phyloP scores from a whole-genome alignment of 2,113 vertebrate species.

The Nothocercus julius region DNA sequence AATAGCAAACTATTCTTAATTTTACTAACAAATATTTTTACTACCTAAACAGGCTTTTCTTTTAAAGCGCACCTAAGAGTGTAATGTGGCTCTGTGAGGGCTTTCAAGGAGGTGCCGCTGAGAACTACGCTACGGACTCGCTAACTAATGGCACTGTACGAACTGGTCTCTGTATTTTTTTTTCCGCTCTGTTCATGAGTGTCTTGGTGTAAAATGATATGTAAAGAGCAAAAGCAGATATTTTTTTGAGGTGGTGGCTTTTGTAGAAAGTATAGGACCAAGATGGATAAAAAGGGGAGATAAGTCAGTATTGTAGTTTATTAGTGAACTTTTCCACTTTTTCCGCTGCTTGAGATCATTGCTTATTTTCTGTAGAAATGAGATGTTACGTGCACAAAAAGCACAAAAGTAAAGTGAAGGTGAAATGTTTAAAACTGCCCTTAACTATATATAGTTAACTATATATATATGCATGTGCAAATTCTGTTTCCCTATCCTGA shows the following conservation, averaged over 20 bases:
- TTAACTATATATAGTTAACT: not conserved
- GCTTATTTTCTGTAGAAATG: not conserved
- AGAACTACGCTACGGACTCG: not conserved
- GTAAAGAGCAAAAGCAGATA: not conserved
- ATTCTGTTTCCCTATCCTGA: not conserved
- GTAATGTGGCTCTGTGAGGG: not conserved
- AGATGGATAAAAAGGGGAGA: not conserved
- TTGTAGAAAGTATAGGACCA: not conserved
- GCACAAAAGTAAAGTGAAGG: not conserved
- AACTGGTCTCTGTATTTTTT: not conserved
- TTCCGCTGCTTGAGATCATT: not conserved
- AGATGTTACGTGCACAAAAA: not conserved
- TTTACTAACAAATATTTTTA: not conserved
- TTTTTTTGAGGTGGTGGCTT: not conserved
- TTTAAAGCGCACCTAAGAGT: not conserved
- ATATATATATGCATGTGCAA: not conserved
- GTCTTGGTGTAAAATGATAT: not conserved
- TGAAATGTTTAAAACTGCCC: not conserved
- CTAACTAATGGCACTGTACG: not conserved
- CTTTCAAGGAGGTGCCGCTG: not conserved
- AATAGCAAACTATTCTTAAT: not conserved
- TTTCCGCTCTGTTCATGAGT: not conserved
- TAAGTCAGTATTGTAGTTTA: not conserved
- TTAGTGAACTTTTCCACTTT: not conserved
- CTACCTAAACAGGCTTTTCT: not conserved